Percentiles rank a stretch among this genome's conserved stretches.
Conservation (phyloP, 1,140 invertebrate species). For the Lethrus apterus region DNA sequence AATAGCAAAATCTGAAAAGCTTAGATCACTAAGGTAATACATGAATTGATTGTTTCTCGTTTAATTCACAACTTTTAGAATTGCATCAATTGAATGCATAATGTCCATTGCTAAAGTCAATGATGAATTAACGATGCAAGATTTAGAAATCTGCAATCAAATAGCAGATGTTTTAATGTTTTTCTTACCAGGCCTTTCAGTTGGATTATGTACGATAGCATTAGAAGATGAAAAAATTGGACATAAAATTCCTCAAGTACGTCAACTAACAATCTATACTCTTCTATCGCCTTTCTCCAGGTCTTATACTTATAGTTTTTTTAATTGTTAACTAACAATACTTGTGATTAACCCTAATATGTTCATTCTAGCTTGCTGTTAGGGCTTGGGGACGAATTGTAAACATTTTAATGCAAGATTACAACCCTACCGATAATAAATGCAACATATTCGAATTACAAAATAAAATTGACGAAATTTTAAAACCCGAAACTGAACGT, state of each 20-base stretch:
- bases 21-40: slow-evolving; percentile 44
- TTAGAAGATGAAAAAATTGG: slow-evolving; percentile 50
- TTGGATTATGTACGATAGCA: slow-evolving; percentile 49
- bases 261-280: no score
- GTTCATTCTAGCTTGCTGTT: slow-evolving; percentile 42
- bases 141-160: slow-evolving; percentile 42
- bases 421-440: slow-evolving; percentile 17
- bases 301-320: slow-evolving; percentile 3
- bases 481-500: neutral
- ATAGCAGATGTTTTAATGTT: slow-evolving; percentile 51
- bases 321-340: slow-evolving; percentile 26
- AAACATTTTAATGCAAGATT: slow-evolving; percentile 45
- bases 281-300: no score
- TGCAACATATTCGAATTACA: neutral
- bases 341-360: slow-evolving; percentile 20
- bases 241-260: slow-evolving; percentile 53
- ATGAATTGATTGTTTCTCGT: slow-evolving; percentile 15
- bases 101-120: slow-evolving; percentile 50
- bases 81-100: slow-evolving; percentile 48
- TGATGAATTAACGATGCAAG: slow-evolving; percentile 32
- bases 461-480: neutral
- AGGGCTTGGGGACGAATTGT: slow-evolving; percentile 45
- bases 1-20: slow-evolving; percentile 52
- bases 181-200: slow-evolving; percentile 55
- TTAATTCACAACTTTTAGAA: slow-evolving; percentile 20